Evolutionary conservation across 1,140 invertebrate species (phyloP), one percentile per base, ranked within the genome.

Genomic region (Sarcophaga peregrina): DNA sequence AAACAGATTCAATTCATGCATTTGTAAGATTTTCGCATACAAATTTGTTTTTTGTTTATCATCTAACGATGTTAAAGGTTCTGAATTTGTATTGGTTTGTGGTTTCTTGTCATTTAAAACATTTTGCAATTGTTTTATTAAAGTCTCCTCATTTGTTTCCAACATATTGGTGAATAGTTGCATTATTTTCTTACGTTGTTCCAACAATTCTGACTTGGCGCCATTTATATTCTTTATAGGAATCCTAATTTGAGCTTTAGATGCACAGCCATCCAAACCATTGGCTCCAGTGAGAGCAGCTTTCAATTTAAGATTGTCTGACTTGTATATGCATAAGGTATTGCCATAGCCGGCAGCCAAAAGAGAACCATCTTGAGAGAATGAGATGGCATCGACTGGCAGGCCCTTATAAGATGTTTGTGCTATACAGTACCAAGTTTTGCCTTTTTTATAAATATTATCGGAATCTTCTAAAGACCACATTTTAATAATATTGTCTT

Each of bases 351-450:
- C 93, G 25, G 95, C 94, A 37, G 93, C 95, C 20, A 97, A 85
- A 17, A 96, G 86, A 1, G 96, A 96, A 47, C 95, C 95, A 91
- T 97, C 96, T 72, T 92, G 91, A 0, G 95, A 94, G 87, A 96
- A 96, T 73, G 91, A 92, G 1, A 94, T 91, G 83, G 92, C 91
- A 46, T 91, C 92, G 58, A 93, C 90, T 8, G 91, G 84, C 15
- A 94, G 85, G 85, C 94, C 90, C 25, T 93, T 91, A 86, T 96
- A 96, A 78, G 91, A 92, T 3, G 94, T 94, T 47, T 93, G 90
- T 73, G 93, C 93, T 17, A 93, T 91, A 88, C 94, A 96, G 73
- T 87, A 91, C 96, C 96, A 97, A 86, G 92, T 86, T 8, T 74
- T 85, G 46, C 87, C 89, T 89, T 85, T 90, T 91, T 92, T 92